A percentile compares a stretch with the other conserved stretches of the same genome.
These are phyloP conservation scores for Cydia fagiglandana DNA, from an alignment of 1,140 invertebrate species.

Conservation along the genomic window DNA sequence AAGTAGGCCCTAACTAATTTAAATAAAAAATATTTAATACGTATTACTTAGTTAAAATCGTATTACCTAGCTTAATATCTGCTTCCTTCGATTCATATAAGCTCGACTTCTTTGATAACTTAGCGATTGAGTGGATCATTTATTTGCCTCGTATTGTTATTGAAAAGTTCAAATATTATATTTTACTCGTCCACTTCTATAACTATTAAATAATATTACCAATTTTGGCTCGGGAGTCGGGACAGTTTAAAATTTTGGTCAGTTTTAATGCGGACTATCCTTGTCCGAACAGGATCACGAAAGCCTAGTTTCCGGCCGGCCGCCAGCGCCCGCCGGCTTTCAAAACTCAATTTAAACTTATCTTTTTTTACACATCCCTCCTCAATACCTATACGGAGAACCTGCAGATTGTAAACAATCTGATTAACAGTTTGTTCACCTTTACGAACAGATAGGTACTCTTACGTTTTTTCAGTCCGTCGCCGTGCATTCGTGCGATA, in stretches of 20 bases:
- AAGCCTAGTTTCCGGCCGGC: slow-evolving; percentile 9
- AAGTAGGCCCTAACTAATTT: too few species aligned
- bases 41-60: too few species aligned
- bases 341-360: slow-evolving; percentile 31
- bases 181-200: background rate
- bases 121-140: too few species aligned
- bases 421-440: slow-evolving; percentile 20
- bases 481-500: slow-evolving; percentile 13
- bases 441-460: background rate
- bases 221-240: background rate
- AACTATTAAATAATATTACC: background rate
- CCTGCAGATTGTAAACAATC: slow-evolving; percentile 17
- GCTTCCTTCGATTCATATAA: too few species aligned
- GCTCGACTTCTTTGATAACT: too few species aligned
- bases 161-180: background rate
- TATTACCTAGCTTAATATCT: too few species aligned
- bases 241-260: slow-evolving; percentile 9
- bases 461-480: background rate
- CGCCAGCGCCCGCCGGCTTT: background rate
- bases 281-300: slow-evolving; percentile 18
- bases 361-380: slow-evolving; percentile 15
- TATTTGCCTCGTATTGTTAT: too few species aligned
- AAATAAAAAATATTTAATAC: too few species aligned
- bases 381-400: background rate
- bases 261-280: slow-evolving; percentile 21